Conservation (phyloP, 2,888 invertebrate species). For the Pardosa pseudoannulata region DNA sequence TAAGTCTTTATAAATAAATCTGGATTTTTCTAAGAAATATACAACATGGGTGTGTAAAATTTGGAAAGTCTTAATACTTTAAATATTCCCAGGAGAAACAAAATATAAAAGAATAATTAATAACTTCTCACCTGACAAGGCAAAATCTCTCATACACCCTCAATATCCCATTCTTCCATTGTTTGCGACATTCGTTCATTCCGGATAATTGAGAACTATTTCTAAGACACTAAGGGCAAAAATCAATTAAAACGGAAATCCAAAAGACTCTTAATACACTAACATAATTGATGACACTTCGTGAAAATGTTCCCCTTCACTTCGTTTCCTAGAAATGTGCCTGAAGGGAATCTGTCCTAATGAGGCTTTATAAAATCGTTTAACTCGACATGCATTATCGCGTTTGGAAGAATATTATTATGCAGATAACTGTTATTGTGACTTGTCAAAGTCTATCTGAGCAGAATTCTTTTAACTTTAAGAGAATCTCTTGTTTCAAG, state of each 20-base stretch:
- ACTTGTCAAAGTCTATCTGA: not conserved
- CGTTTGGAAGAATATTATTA: not conserved
- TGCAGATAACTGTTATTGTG: not conserved
- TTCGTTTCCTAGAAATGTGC: not conserved
- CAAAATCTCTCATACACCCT: too few relatives aligned
- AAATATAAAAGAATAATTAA: too few relatives aligned
- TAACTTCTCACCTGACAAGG: too few relatives aligned
- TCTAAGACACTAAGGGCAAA: not conserved
- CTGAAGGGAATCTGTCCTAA: not conserved
- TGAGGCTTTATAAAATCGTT: constrained; percentile 1
- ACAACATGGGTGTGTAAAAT: too few relatives aligned
- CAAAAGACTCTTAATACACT: not conserved
- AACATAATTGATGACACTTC: not conserved
- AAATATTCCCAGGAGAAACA: too few relatives aligned
- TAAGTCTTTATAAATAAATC: too few relatives aligned
- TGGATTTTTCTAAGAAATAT: too few relatives aligned
- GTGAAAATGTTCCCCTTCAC: not conserved
- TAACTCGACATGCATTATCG: not conserved
- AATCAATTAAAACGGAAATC: not conserved
- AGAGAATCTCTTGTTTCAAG: too few relatives aligned
- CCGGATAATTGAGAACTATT: not conserved
- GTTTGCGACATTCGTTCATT: not conserved
- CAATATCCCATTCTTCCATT: too few relatives aligned
- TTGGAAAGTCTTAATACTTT: too few relatives aligned
- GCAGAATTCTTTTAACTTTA: not conserved